Percentiles rank a stretch among this genome's conserved stretches.
Evolutionary conservation across 2,113 vertebrate genomes (phyloP).

Genomic region (Echinops telfairi): DNA sequence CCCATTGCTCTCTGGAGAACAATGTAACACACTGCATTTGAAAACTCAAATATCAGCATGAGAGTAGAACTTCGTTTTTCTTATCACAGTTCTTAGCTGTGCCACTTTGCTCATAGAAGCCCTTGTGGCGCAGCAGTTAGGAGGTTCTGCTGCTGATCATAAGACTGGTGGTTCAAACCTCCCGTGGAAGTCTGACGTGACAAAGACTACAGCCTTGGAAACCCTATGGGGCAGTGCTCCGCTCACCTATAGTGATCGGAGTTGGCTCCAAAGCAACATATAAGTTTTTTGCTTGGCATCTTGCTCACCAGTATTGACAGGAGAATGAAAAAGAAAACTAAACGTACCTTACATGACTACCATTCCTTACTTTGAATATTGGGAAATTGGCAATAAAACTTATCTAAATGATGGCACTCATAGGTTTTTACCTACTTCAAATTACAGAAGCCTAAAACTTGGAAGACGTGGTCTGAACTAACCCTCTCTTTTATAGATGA

Average conservation of each 20-base stretch:
- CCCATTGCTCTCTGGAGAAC: not conserved
- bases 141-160: no score
- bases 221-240: not conserved
- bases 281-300: not conserved
- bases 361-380: not conserved
- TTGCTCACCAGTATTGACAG: not conserved
- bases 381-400: not conserved
- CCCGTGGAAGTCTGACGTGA: no score
- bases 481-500: not conserved
- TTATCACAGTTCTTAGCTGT: not conserved
- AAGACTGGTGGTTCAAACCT: no score
- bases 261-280: not conserved
- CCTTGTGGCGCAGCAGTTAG: no score
- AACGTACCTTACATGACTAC: not conserved
- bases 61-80: not conserved
- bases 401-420: not conserved
- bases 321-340: conserved; percentile 32
- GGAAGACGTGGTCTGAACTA: not conserved
- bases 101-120: not conserved
- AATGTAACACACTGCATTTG: not conserved
- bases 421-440: not conserved
- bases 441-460: not conserved
- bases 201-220: no score
- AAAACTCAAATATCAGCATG: not conserved
- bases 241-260: not conserved